phyloP scores from a whole-genome alignment of 1,140 invertebrate species.

The Elymnias hypermnestra region DNA sequence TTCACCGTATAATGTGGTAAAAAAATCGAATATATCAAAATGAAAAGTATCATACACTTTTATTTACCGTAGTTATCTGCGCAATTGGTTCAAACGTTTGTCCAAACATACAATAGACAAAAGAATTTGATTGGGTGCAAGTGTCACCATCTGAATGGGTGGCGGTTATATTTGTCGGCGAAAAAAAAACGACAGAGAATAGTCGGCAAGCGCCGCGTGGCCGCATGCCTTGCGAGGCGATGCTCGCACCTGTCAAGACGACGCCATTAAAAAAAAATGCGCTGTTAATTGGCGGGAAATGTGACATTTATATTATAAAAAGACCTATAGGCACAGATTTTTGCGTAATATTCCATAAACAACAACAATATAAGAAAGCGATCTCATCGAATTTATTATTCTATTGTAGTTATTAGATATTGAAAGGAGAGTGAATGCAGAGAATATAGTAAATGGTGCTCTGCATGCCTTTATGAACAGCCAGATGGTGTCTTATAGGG shows the following conservation, averaged over 20 bases:
- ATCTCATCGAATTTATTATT: no score
- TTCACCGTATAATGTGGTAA: no score
- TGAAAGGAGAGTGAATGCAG: no score
- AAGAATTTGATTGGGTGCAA: slow-evolving; percentile 38
- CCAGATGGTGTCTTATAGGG: no score
- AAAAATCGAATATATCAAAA: no score
- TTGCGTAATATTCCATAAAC: no score
- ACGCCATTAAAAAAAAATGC: slow-evolving; percentile 31
- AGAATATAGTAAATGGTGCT: no score
- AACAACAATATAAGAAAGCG: no score
- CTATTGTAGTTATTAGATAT: no score
- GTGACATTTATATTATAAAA: slow-evolving; percentile 12
- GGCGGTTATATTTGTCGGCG: slow-evolving; percentile 39
- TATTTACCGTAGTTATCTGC: background rate
- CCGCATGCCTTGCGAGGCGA: slow-evolving; percentile 31
- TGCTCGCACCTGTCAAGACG: slow-evolving; percentile 37
- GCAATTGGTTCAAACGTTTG: slow-evolving; percentile 23
- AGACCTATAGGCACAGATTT: no score
- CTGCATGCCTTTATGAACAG: no score
- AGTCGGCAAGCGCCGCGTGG: slow-evolving; percentile 36
- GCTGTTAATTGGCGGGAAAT: slow-evolving; percentile 16
- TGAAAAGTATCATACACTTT: slow-evolving; percentile 4
- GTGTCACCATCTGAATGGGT: slow-evolving; percentile 45
- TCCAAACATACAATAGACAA: slow-evolving; percentile 27
- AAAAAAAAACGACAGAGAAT: slow-evolving; percentile 45